phyloP scores from a whole-genome alignment of 2,113 vertebrate species.

The Poeciliopsis turrubarensis region DNA sequence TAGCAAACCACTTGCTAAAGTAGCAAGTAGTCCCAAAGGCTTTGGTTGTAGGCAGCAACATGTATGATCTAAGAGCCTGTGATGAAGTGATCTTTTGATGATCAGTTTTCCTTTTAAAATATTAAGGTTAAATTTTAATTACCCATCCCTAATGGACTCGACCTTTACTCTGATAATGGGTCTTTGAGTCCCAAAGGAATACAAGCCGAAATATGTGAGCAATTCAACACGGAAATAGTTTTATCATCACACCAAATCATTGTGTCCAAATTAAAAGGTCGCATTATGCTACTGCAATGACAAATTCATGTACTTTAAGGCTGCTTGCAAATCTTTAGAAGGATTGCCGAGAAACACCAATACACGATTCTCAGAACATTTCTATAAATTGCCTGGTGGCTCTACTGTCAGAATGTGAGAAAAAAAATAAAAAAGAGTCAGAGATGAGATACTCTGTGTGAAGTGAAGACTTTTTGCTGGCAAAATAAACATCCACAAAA shows the following conservation, averaged over 20 bases:
- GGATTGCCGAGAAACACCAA: neutral
- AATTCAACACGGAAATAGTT: neutral
- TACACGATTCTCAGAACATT: neutral
- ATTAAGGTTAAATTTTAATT: neutral
- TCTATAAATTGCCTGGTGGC: neutral
- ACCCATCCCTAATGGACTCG: neutral
- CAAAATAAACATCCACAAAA: constrained; percentile 1
- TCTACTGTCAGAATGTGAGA: neutral
- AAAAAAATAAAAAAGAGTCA: neutral
- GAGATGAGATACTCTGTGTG: neutral
- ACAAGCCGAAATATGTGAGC: too few relatives aligned
- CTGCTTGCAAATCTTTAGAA: neutral
- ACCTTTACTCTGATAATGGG: neutral
- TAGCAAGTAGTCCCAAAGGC: too few relatives aligned
- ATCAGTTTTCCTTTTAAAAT: neutral
- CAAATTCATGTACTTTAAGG: neutral
- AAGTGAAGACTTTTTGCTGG: neutral
- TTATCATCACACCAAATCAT: neutral
- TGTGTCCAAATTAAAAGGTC: neutral
- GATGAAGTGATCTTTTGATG: neutral
- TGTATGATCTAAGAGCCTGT: neutral
- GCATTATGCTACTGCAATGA: neutral
- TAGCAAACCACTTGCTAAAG: too few relatives aligned
- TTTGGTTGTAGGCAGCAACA: neutral
- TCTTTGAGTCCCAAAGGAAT: neutral